phyloP scores from a whole-genome alignment of 2,113 vertebrate species.

The Oryctolagus cuniculus region mOryCun1.1 NC_091451.1:30502001-30502500 shows the following conservation, averaged over 20 bases:
- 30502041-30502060: too few species aligned
- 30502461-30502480: background rate
- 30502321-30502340: background rate
- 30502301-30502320: background rate
- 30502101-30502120: too few species aligned
- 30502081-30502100: too few species aligned
- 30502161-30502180: too few species aligned
- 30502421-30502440: background rate
- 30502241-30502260: background rate
- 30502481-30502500: background rate
- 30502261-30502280: background rate
- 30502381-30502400: background rate
- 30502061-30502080: too few species aligned
- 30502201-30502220: background rate
- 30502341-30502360: background rate
- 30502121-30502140: too few species aligned
- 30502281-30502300: background rate
- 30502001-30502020: too few species aligned
- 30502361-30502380: background rate
- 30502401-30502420: background rate
- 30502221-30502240: background rate
- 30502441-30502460: background rate
- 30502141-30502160: too few species aligned
- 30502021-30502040: too few species aligned
- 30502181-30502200: accelerated